Percentiles rank a stretch among this genome's conserved stretches.
Conservation (phyloP, 2,888 invertebrate genomes). For the Cetonia aurata region DNA sequence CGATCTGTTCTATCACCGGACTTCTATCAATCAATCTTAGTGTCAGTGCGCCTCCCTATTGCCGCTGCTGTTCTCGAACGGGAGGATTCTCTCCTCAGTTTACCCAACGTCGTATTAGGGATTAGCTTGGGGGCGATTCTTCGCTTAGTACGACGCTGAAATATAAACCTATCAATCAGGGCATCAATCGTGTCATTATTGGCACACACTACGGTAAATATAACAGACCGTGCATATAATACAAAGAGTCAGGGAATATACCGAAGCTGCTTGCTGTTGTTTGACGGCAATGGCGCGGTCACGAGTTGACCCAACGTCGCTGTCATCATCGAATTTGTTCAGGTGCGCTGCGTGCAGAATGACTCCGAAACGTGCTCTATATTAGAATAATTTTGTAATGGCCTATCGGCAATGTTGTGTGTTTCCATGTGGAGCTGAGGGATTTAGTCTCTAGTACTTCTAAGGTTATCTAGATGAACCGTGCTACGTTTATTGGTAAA, state of each 20-base stretch:
- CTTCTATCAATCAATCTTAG: slow-evolving; percentile 67
- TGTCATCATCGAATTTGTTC: slow-evolving; percentile 43
- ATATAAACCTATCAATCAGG: slow-evolving; percentile 65
- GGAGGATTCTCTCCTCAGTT: slow-evolving; percentile 49
- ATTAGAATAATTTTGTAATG: slow-evolving; percentile 34
- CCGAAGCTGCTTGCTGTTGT: slow-evolving; percentile 1
- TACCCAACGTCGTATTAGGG: slow-evolving; percentile 57
- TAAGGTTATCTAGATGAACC: slow-evolving; percentile 1
- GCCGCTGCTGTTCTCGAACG: slow-evolving; percentile 8
- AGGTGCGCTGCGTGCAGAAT: slow-evolving; percentile 30
- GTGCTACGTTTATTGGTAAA: slow-evolving; percentile 1
- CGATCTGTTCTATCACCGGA: slow-evolving; percentile 56
- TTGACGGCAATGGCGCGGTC: slow-evolving; percentile 33
- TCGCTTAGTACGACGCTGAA: slow-evolving; percentile 57
- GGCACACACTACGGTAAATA: slow-evolving; percentile 29
- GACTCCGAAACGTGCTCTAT: slow-evolving; percentile 26
- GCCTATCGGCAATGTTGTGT: neutral
- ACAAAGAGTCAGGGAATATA: neutral
- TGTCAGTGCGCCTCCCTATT: slow-evolving; percentile 59
- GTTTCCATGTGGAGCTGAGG: slow-evolving; percentile 15
- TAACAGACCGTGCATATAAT: too few species aligned
- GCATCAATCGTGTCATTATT: slow-evolving; percentile 57
- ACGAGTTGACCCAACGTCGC: slow-evolving; percentile 33
- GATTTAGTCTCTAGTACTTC: neutral
- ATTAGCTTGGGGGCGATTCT: slow-evolving; percentile 58